A percentile compares a stretch with the other conserved stretches of the same genome.
phyloP scores from a whole-genome alignment of 1,140 invertebrate species.

The Camponotus floridanus region DNA sequence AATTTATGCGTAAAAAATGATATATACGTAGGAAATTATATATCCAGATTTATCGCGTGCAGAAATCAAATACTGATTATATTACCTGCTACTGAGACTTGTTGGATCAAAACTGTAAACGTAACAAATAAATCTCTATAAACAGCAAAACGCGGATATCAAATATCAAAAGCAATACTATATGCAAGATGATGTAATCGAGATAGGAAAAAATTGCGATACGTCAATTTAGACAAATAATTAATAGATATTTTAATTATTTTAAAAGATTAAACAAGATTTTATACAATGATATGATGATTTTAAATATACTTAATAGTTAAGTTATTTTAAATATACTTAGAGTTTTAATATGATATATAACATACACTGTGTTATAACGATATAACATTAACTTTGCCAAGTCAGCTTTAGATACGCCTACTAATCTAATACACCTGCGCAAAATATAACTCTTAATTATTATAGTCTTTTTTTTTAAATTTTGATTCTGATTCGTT shows the following conservation, averaged over 20 bases:
- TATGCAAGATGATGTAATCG: not conserved
- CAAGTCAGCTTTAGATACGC: too few species aligned
- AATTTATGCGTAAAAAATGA: not conserved
- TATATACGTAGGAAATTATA: not conserved
- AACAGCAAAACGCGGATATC: not conserved
- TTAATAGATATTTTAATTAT: too few species aligned
- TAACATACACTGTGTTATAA: not conserved
- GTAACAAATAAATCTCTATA: conserved; percentile 26
- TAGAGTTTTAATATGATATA: not conserved
- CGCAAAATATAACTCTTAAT: too few species aligned
- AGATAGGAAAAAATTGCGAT: not conserved
- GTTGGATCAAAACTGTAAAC: conserved; percentile 23
- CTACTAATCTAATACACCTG: too few species aligned
- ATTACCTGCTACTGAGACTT: not conserved
- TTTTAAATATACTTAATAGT: not conserved
- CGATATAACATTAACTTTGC: not conserved
- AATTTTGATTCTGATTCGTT: too few species aligned
- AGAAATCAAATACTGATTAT: conserved; percentile 32
- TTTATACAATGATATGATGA: too few species aligned
- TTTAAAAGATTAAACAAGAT: too few species aligned
- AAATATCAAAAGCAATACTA: not conserved
- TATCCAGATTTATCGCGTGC: not conserved
- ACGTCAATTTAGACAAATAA: not conserved
- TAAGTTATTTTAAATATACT: not conserved
- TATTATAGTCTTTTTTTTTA: too few species aligned